Conservation (phyloP, 2,888 invertebrate species). For the Keiferia lycopersicella region DNA sequence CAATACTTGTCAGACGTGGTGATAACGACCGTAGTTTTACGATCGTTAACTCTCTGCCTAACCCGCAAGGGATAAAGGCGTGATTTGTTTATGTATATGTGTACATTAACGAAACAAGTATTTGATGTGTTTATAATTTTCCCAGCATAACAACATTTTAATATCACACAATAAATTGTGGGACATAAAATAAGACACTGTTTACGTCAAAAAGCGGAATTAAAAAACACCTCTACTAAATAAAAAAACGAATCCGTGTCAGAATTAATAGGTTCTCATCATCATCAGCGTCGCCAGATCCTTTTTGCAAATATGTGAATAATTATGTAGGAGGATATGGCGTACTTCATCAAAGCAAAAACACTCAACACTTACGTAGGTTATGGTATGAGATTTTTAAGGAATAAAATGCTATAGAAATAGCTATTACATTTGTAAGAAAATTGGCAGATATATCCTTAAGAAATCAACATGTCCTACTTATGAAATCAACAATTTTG, state of each 20-base stretch:
- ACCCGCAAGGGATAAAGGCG: no score
- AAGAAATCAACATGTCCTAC: no score
- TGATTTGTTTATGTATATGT: background rate
- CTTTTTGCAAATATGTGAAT: conserved; percentile 5
- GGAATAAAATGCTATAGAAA: no score
- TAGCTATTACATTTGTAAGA: no score
- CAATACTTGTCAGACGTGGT: no score
- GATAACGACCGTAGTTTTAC: no score
- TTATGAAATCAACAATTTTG: no score
- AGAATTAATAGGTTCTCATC: conserved; percentile 47
- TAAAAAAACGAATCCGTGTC: conserved; percentile 22
- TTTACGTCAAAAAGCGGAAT: conserved; percentile 8
- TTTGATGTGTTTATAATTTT: background rate
- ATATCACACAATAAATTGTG: background rate
- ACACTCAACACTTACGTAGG: no score
- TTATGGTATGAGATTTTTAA: no score
- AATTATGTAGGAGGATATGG: background rate
- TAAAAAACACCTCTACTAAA: background rate
- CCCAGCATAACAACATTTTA: background rate
- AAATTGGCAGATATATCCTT: no score
- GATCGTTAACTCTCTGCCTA: no score
- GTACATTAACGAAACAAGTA: background rate
- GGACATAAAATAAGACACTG: background rate
- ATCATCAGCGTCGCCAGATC: conserved; percentile 43
- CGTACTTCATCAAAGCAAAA: background rate